Conservation (phyloP, 2,113 vertebrate species). For the Salvelinus sp. region DNA sequence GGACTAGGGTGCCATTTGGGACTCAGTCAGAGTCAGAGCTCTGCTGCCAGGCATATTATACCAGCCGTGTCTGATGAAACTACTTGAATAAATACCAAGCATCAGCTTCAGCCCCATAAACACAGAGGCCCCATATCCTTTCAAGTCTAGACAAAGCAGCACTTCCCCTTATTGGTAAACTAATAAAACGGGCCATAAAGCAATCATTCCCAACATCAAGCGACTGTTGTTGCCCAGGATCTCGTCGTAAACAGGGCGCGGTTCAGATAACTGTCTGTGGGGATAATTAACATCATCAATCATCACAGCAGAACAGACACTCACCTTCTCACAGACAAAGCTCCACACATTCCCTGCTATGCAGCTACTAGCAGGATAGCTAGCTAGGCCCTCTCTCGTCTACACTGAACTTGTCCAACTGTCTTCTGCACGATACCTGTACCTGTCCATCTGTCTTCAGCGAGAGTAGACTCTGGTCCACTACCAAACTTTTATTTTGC, state of each 20-base stretch:
- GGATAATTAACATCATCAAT: conserved; percentile 68
- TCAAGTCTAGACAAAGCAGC: conserved; percentile 76
- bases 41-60: conserved; percentile 46
- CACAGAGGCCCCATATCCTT: conserved; percentile 54
- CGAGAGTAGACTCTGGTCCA: no score
- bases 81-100: conserved; percentile 64
- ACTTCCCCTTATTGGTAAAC: conserved; percentile 78
- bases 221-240: conserved; percentile 35
- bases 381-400: no score
- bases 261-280: conserved; percentile 29
- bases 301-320: conserved; percentile 33
- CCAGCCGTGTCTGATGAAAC: conserved; percentile 60
- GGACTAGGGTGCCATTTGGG: no score
- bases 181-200: conserved; percentile 74
- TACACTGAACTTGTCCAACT: no score
- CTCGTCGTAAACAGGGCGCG: conserved; percentile 64
- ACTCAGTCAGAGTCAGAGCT: neutral
- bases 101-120: conserved; percentile 61
- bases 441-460: no score
- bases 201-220: conserved; percentile 72
- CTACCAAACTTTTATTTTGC: no score
- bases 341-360: conserved; percentile 53
- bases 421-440: no score
- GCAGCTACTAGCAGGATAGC: conserved; percentile 40
- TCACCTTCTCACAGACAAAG: conserved; percentile 52